These are phyloP conservation scores for Pangasius djambal DNA, from an alignment of 2,797 vertebrate species.

Conservation along the genomic window DNA sequence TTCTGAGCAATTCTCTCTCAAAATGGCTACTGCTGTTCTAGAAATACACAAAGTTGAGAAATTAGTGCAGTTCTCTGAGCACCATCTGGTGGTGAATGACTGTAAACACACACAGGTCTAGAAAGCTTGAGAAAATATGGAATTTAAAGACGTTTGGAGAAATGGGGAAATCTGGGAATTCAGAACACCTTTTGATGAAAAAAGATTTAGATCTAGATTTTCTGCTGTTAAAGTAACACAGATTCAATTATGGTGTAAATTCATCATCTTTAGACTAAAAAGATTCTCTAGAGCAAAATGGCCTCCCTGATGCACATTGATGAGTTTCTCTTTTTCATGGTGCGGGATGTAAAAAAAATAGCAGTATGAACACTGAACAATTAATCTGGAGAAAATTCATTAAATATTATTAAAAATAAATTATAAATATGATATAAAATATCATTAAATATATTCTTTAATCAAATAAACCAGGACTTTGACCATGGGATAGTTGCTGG, in stretches of 20 bases:
- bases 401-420: neutral
- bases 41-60: neutral
- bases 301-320: neutral
- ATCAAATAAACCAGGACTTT: neutral
- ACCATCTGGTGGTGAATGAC: conserved; percentile 34
- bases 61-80: neutral
- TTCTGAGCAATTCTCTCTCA: conserved; percentile 1
- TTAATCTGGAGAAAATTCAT: neutral
- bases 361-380: neutral
- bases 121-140: neutral
- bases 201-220: neutral
- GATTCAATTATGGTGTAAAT: neutral
- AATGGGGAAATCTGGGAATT: neutral
- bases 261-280: neutral
- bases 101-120: neutral
- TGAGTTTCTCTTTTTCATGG: neutral
- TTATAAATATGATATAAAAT: no score
- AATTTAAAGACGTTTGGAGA: neutral
- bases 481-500: no score
- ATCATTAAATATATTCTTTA: neutral
- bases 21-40: conserved; percentile 21
- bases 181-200: neutral
- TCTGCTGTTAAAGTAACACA: neutral
- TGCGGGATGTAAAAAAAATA: no score
- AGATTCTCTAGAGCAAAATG: neutral